These are phyloP conservation scores for Hirtodrosophila histrioides DNA, from an alignment of 2,888 invertebrate genomes.

Conservation along the genomic window DNA sequence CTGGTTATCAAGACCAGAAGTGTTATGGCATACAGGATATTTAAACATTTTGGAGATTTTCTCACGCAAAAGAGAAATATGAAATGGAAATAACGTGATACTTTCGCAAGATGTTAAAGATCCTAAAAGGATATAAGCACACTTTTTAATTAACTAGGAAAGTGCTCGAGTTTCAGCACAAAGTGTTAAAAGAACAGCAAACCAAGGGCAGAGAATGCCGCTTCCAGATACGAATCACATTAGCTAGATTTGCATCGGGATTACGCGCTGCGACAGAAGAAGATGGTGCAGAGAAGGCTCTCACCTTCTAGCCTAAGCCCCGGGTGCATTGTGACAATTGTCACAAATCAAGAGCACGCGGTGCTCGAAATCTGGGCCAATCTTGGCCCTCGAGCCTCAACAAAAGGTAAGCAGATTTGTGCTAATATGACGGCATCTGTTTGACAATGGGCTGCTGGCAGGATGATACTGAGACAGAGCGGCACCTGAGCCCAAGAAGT, in stretches of 20 bases:
- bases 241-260: slow-evolving; percentile 77
- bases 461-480: slow-evolving; percentile 28
- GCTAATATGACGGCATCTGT: slow-evolving; percentile 78
- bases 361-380: slow-evolving; percentile 57
- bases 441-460: slow-evolving; percentile 45
- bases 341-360: slow-evolving; percentile 62
- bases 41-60: slow-evolving; percentile 11
- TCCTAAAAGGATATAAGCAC: slow-evolving; percentile 23
- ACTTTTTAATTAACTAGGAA: slow-evolving; percentile 63
- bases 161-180: slow-evolving; percentile 60
- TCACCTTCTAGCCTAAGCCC: slow-evolving; percentile 58
- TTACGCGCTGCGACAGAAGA: slow-evolving; percentile 53
- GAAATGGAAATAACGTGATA: slow-evolving; percentile 32
- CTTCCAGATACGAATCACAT: slow-evolving; percentile 73
- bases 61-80: slow-evolving; percentile 34
- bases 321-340: slow-evolving; percentile 73
- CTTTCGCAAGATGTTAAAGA: slow-evolving; percentile 16
- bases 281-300: slow-evolving; percentile 41
- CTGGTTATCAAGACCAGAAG: background rate
- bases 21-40: background rate
- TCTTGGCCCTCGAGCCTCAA: slow-evolving; percentile 63
- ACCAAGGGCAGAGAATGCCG: slow-evolving; percentile 11
- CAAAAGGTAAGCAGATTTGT: slow-evolving; percentile 77
- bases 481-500: slow-evolving; percentile 35
- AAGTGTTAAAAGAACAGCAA: slow-evolving; percentile 74